Conservation (phyloP, 2,113 vertebrate genomes). For the Andinoacara biseriatus region DNA sequence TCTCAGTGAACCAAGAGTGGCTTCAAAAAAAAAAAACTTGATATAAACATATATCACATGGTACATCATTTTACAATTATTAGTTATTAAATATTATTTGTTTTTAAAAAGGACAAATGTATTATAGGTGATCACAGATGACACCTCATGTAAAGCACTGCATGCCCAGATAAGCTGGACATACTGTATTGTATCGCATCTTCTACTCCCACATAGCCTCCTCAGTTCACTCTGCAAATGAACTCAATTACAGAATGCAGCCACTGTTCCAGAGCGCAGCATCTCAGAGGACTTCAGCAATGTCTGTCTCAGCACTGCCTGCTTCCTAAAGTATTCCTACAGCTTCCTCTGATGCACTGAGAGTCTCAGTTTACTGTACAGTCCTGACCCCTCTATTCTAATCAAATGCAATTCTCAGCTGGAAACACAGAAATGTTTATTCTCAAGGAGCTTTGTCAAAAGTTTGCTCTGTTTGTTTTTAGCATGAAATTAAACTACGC, state of each 20-base stretch:
- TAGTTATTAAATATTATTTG: not conserved
- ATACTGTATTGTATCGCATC: conserved; percentile 13
- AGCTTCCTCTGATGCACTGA: conserved; percentile 11
- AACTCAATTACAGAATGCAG: conserved; percentile 38
- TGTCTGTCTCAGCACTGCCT: not conserved
- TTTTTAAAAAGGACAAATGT: not conserved
- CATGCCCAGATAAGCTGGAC: not conserved
- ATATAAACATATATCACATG: too few relatives aligned
- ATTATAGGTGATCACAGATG: not conserved
- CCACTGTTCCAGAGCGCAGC: conserved; percentile 19
- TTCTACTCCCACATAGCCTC: not conserved
- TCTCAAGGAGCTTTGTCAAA: conserved; percentile 7
- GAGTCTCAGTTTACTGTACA: conserved; percentile 23
- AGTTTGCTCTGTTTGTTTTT: conserved; percentile 11
- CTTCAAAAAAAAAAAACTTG: not conserved
- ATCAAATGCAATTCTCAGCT: conserved; percentile 34
- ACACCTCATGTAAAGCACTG: not conserved
- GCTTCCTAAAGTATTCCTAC: conserved; percentile 18
- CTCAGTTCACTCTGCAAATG: conserved; percentile 27
- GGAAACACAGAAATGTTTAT: conserved; percentile 31
- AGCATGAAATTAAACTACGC: conserved; percentile 13
- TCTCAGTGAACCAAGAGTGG: too few relatives aligned
- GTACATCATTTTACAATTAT: not conserved
- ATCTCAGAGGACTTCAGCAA: conserved; percentile 39
- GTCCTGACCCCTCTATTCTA: not conserved